These are phyloP conservation scores for Pagrus major DNA, from an alignment of 2,113 vertebrate species.

Conservation along the genomic window DNA sequence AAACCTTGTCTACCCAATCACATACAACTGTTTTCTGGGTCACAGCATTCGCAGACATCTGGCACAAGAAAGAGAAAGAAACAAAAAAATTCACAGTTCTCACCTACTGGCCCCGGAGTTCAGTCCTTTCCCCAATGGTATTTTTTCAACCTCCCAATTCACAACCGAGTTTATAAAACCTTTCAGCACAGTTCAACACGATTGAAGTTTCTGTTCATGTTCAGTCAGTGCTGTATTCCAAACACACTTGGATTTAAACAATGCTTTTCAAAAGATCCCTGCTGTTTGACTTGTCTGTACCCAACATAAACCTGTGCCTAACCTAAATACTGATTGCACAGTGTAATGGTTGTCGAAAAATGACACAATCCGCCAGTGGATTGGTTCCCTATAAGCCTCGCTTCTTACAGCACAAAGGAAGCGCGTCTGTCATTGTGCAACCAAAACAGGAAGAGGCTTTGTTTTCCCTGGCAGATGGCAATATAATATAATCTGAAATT, in stretches of 20 bases:
- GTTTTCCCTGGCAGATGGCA: too few species aligned
- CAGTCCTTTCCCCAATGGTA: conserved; percentile 33
- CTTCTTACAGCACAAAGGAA: too few species aligned
- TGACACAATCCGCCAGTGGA: too few species aligned
- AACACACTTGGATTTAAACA: background rate
- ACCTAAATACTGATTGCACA: too few species aligned
- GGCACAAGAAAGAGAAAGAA: background rate
- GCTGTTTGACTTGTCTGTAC: conserved; percentile 4
- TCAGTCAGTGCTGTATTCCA: too few species aligned
- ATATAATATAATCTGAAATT: too few species aligned
- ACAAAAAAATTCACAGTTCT: background rate
- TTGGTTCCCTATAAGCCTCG: too few species aligned
- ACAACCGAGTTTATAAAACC: conserved; percentile 41
- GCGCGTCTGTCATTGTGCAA: too few species aligned
- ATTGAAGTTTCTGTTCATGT: conserved; percentile 25
- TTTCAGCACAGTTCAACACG: conserved; percentile 32
- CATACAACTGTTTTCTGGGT: conserved; percentile 50
- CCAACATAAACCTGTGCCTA: too few species aligned
- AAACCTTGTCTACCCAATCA: conserved; percentile 17
- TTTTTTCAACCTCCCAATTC: conserved; percentile 41
- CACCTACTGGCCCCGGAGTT: conserved; percentile 27
- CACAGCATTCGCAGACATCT: conserved; percentile 43
- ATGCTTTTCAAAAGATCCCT: background rate
- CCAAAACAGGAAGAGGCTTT: too few species aligned
- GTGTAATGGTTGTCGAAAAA: too few species aligned